A percentile compares a stretch with the other conserved stretches of the same genome.
Evolutionary conservation across 2,888 invertebrate genomes (phyloP).

Genomic region (Augochlorella aurata): DNA sequence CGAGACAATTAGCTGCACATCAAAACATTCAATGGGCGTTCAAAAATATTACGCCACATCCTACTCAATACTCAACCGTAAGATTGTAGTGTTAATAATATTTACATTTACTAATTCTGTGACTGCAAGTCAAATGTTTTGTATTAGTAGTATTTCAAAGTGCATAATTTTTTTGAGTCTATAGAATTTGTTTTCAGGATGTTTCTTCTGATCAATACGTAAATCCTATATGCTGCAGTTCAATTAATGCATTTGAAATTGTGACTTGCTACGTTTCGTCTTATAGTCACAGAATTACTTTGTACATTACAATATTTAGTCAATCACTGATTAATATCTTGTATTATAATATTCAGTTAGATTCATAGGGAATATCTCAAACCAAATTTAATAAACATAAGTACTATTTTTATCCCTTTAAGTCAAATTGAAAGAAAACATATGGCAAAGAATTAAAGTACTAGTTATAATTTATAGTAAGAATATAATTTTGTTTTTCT

Average conservation of each 20-base stretch:
- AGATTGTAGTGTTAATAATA: slow-evolving; percentile 59
- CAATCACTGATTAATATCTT: background rate
- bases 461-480: background rate
- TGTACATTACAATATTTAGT: background rate
- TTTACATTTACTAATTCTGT: background rate
- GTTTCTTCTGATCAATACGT: no score
- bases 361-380: background rate
- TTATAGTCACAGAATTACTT: no score
- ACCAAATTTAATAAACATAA: background rate
- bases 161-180: no score
- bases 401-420: background rate
- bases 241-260: no score
- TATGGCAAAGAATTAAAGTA: background rate
- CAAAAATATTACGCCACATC: slow-evolving; percentile 97
- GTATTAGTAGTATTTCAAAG: no score
- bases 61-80: slow-evolving; percentile 93
- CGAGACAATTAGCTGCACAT: slow-evolving; percentile 93
- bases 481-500: slow-evolving; percentile 2
- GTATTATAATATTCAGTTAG: background rate
- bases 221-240: no score
- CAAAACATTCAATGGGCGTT: slow-evolving; percentile 99
- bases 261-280: no score
- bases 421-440: background rate
- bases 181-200: no score
- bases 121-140: no score